A percentile compares a stretch with the other conserved stretches of the same genome.
Evolutionary conservation across 1,140 invertebrate species (phyloP).

Genomic region (Euwallacea similis): DNA sequence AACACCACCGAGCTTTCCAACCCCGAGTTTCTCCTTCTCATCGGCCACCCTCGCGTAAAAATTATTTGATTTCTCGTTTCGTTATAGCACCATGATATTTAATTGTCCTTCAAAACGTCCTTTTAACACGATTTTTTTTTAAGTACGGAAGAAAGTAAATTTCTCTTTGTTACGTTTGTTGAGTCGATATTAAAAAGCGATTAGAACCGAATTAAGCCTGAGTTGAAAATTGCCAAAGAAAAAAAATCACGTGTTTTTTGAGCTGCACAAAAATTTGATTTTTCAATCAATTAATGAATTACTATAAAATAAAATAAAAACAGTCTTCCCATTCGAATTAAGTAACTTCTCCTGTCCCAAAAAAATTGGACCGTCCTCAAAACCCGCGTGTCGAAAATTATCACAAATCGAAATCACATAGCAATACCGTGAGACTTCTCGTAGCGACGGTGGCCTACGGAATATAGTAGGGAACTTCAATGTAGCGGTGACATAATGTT

Average conservation of each 20-base stretch:
- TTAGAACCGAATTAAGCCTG: too few relatives aligned
- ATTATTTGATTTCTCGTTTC: not conserved
- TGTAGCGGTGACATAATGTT: constrained; percentile 17
- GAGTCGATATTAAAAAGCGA: too few relatives aligned
- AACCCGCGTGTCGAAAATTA: constrained; percentile 27
- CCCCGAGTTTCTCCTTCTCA: constrained; percentile 15
- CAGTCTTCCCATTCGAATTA: not conserved
- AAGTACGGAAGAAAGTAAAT: too few relatives aligned
- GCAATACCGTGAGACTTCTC: constrained; percentile 10
- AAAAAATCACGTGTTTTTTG: too few relatives aligned
- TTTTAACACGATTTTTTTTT: not conserved
- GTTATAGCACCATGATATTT: constrained; percentile 31
- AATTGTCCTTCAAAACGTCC: constrained; percentile 4
- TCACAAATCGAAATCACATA: constrained; percentile 25
- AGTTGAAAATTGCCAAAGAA: too few relatives aligned
- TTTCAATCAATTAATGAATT: too few relatives aligned
- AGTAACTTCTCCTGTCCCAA: not conserved
- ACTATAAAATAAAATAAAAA: not conserved
- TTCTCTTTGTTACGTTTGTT: too few relatives aligned
- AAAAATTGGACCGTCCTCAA: constrained; percentile 10
- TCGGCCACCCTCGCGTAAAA: constrained; percentile 30
- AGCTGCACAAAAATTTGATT: too few relatives aligned
- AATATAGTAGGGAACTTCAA: constrained; percentile 10
- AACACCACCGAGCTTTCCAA: constrained; percentile 35
- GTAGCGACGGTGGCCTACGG: constrained; percentile 23